Base-by-base conservation (phyloP, 2,797 vertebrate genomes). In the Lepilemur ruficaudatus region DNA sequence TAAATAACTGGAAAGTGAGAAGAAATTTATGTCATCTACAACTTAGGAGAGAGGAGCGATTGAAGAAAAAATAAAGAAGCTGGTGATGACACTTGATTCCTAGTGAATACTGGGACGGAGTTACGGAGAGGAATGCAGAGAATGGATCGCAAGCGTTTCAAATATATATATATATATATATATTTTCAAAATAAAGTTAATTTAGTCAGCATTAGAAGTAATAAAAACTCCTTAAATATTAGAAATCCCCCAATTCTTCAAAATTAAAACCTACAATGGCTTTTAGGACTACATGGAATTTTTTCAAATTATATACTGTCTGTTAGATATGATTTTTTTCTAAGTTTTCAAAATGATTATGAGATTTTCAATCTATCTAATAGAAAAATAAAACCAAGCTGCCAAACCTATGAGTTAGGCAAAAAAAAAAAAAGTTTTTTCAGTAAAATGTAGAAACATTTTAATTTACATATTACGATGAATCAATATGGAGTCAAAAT, bases 381-480 rank as follows among this genome's bases (percentile, higher is more conserved):
- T 79, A 93, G 23, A 94, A 98, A 97, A 96, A 96, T 92, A 91
- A 94, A 94, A 96, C 18, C 63, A 86, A 89, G 25, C 50, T 81
- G 96, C 82, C 38, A 95, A 92, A 88, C 43, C 50, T 85, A 95
- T 48, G 43, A 96, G 89, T 95, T 83, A 97, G 69, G 57, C n/a
- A 14, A 79, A 67, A 91, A 10, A 38, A 38, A 38, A 76, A 59
- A 83, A 43, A 2, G 38, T 46, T 94, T 97, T 96, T 98, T 57
- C 94, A 97, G 95, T 98, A 98, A 98, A 98, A 98, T 2, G 84
- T 98, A 98, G 94, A 98, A 98, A 98, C 93, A 97, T 82, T 99
- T 99, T 98, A 98, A 98, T 99, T 98, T 98, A 99, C 98, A 98
- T 97, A 98, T 96, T 96, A 97, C 93, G 98, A 96, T 80, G 52